Base-by-base conservation (phyloP, 2,888 invertebrate species). In the Hydropsyche betteni region DNA sequence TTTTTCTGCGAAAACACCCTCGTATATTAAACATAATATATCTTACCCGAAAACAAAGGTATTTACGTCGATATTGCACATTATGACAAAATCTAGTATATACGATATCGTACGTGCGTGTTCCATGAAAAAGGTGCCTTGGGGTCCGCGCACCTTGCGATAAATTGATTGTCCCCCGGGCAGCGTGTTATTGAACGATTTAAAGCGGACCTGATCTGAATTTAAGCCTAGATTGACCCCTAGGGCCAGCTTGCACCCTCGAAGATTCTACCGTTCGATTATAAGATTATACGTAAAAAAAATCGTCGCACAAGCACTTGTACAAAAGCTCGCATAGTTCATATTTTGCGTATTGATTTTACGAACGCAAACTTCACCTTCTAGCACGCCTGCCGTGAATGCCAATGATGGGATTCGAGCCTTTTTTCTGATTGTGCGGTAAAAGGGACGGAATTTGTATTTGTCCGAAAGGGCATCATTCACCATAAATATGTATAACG, bases 181-280 rank as follows among this genome's bases (percentile, higher is more conserved):
- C 70, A 10, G 53, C 70, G 53, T 70, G 70, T 70, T 70, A 70
- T 70, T 70, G 70, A 70, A 70, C 70, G 70, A 70, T 70, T 70
- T 70, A 70, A 70, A 70, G 70, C 70, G 70, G 33, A 70, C 70
- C 44, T 70, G 70, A 70, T 70, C 70, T 70, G 70, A 70, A 70
- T 70, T 53, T 70, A 70, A 70, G 52, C 51, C 16, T 0, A 33
- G 5, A n/a, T 70, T 70, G 70, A 70, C 70, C 70, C 52, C 70
- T n/a, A 44, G 70, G 70, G 53, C 36, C 10, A 33, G 10, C 12
- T 24, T 36, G n/a, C 64, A 64, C 64, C 64, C 64, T 64, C 36
- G 8, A 58, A 51, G 69, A 69, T 69, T 50, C 69, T 7, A 14
- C 44, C 33, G 64, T 36, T 33, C 64, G 44, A 69, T 51, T 69